A percentile compares a stretch with the other conserved stretches of the same genome.
Conservation (phyloP, 2,113 vertebrate species). For the Eublepharis macularius region DNA sequence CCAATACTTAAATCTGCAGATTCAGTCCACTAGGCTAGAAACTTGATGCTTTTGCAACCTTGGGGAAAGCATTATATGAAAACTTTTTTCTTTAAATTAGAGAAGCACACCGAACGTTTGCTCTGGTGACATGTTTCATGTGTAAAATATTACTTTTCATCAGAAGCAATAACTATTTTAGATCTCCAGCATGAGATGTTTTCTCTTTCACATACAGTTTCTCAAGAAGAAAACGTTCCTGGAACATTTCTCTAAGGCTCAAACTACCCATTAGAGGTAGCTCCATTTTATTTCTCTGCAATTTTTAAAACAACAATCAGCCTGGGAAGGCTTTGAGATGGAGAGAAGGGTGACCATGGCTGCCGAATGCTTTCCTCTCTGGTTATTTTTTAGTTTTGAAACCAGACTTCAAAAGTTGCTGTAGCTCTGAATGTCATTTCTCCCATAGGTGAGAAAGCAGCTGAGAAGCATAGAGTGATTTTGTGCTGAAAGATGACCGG, state of each 20-base stretch:
- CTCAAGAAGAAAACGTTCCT: background rate
- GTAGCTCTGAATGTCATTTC: background rate
- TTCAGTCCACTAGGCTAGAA: no score
- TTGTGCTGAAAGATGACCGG: no score
- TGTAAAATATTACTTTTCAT: background rate
- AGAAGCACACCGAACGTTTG: background rate
- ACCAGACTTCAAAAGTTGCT: background rate
- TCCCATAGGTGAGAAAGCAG: no score
- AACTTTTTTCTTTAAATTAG: no score
- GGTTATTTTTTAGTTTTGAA: background rate
- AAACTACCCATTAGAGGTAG: background rate
- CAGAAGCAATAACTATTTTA: background rate
- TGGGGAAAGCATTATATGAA: no score
- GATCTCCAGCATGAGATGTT: background rate
- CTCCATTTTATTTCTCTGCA: no score
- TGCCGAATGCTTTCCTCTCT: background rate
- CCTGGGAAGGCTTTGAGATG: background rate
- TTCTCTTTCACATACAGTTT: background rate
- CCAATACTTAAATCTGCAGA: no score
- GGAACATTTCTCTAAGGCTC: background rate
- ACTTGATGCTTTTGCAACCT: no score
- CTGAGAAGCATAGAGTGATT: no score
- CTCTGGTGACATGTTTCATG: background rate
- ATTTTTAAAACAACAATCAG: background rate
- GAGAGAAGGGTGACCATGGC: background rate